Evolutionary conservation across 2,797 vertebrate genomes (phyloP).

Genomic region (Clarias laeviceps): DNA sequence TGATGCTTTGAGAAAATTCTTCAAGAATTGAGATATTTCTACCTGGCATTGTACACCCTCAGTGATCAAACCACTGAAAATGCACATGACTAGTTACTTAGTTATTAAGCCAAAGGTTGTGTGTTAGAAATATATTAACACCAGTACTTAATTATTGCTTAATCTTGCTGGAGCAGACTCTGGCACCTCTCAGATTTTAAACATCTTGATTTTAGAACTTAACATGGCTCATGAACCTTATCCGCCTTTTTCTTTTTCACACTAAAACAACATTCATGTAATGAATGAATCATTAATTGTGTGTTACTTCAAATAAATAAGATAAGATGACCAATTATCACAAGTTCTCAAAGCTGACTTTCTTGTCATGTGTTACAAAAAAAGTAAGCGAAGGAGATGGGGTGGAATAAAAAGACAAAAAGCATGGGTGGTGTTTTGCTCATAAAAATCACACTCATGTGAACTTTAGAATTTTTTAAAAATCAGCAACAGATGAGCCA

Average conservation of each 20-base stretch:
- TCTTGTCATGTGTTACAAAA: neutral
- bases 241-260: neutral
- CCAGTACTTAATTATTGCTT: neutral
- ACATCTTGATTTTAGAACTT: neutral
- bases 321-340: neutral
- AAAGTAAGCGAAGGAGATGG: neutral
- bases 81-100: neutral
- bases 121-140: slow-evolving; percentile 3
- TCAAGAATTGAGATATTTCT: neutral
- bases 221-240: neutral
- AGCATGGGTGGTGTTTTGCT: neutral
- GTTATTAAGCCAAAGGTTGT: neutral
- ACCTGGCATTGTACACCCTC: neutral
- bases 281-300: neutral
- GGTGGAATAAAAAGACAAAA: neutral
- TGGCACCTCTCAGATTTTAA: neutral
- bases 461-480: neutral
- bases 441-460: neutral
- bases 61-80: neutral
- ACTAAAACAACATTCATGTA: neutral
- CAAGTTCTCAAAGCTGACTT: too few species aligned
- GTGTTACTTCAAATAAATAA: neutral
- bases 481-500: neutral
- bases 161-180: neutral
- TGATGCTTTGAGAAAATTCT: slow-evolving; percentile 9